Base-by-base conservation (phyloP, 1,140 invertebrate species). In the Parasteatoda tepidariorum region DNA sequence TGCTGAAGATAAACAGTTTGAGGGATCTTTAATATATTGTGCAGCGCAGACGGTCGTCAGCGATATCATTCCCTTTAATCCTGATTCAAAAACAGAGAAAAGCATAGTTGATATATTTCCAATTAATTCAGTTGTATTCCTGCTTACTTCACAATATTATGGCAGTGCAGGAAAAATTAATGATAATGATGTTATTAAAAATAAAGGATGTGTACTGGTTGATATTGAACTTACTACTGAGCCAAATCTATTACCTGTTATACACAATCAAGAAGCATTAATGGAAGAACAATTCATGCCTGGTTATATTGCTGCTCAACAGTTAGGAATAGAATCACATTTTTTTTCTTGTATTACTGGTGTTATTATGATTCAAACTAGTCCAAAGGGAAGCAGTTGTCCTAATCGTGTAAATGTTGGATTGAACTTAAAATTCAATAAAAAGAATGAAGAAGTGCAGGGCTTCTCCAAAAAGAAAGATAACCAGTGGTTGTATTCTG, bases 341-440 rank as follows among this genome's bases (percentile, higher is more conserved):
- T 89, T 97, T 66, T 87, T 98, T 66, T 94, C 95, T 0, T 92
- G 95, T 28, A 92, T 98, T 18, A 98, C 96, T 0, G 96, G 96
- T 0, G 92, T 93, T 2, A 91, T 98, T 61, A 93, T 93, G 76
- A 91, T 97, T 15, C 76, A 85, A 28, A 83, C 81, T 48, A 85
- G 78, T 67, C 84, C 85, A 13, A 67, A 71, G 84, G 86, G 76
- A 30, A 85, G 71, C 68, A 82, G 18, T 33, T 84, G 59, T 84
- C 86, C 88, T 6, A 88, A 89, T n/a, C 94, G 93, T 87, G 87
- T 93, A 28, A 98, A 98, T 88, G 92, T 98, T 33, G 97, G 97
- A 0, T 90, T 99, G 13, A 96, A 97, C 88, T 90, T 99, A 1
- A 99, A 98, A 88, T 96, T 94, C 86, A 95, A 94, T 70, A 96